These are phyloP conservation scores for Chaetogeoica ovagalla DNA, from an alignment of 2,888 invertebrate species.

Conservation along the genomic window DNA sequence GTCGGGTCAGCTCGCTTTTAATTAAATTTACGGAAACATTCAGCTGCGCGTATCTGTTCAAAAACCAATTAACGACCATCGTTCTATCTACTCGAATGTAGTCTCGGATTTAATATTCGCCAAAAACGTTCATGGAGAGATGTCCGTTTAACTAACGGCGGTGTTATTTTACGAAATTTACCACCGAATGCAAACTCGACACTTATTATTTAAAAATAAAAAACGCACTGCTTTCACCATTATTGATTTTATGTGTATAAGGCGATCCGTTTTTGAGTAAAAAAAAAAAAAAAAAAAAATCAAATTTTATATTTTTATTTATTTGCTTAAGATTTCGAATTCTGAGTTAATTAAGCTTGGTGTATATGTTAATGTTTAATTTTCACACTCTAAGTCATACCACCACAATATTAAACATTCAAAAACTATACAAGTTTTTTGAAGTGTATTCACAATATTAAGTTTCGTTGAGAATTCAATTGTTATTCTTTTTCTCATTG, in stretches of 20 bases:
- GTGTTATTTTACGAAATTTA: background rate
- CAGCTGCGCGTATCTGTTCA: slow-evolving; percentile 21
- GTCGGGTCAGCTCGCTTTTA: slow-evolving; percentile 28
- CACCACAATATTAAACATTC: too few relatives aligned
- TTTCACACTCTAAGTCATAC: too few relatives aligned
- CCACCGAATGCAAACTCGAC: background rate
- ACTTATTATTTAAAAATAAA: background rate
- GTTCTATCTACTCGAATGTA: background rate
- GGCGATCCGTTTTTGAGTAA: background rate
- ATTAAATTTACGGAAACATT: slow-evolving; percentile 45
- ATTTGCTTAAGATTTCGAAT: too few relatives aligned
- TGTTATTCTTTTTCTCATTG: too few relatives aligned
- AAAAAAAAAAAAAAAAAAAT: background rate
- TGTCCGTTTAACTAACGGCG: background rate
- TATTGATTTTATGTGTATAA: too few relatives aligned
- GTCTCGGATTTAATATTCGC: background rate
- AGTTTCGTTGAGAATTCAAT: too few relatives aligned
- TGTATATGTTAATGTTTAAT: too few relatives aligned
- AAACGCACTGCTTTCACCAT: background rate
- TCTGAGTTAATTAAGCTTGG: too few relatives aligned
- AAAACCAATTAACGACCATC: slow-evolving; percentile 27
- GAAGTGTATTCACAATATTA: too few relatives aligned
- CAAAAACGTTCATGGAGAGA: background rate
- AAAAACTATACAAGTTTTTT: too few relatives aligned
- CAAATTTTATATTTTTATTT: background rate